These are phyloP conservation scores for Sorex fumeus DNA, from an alignment of 2,113 vertebrate genomes.

Conservation along the genomic window DNA sequence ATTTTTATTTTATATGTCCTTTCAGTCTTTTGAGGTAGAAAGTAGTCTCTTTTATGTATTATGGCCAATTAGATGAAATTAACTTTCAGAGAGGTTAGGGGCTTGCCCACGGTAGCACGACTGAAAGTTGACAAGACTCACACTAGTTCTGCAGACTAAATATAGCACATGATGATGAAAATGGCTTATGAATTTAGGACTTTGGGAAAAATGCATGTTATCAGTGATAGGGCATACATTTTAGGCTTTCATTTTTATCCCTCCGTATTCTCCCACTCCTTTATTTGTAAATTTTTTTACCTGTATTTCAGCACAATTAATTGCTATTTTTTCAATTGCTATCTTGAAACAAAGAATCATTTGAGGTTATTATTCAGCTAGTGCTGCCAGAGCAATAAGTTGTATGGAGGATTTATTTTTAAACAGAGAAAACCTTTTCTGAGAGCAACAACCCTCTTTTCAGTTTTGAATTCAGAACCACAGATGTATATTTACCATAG, in stretches of 20 bases:
- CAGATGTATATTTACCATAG: conserved; percentile 32
- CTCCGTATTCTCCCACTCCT: neutral
- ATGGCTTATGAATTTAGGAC: conserved; percentile 28
- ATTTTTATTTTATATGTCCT: conserved; percentile 33
- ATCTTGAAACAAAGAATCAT: conserved; percentile 48
- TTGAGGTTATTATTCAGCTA: conserved; percentile 46
- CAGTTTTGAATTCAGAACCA: conserved; percentile 32
- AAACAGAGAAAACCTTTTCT: conserved; percentile 43
- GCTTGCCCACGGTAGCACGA: neutral
- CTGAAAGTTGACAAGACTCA: neutral
- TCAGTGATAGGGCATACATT: neutral
- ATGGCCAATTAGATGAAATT: conserved; percentile 1
- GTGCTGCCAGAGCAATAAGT: conserved; percentile 33
- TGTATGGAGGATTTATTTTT: conserved; percentile 56
- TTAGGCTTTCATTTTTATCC: conserved; percentile 33
- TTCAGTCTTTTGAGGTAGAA: neutral
- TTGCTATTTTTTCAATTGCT: conserved; percentile 48
- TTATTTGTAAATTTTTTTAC: conserved; percentile 16
- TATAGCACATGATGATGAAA: neutral
- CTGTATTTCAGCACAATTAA: conserved; percentile 23
- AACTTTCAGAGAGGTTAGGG: conserved; percentile 55
- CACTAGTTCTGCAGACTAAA: neutral
- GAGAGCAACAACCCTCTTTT: conserved; percentile 2
- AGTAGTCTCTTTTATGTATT: neutral
- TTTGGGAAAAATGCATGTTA: neutral